Percentiles rank a stretch among this genome's conserved stretches.
Evolutionary conservation across 2,113 vertebrate species (phyloP).

Genomic region (Clarias gariepinus): DNA sequence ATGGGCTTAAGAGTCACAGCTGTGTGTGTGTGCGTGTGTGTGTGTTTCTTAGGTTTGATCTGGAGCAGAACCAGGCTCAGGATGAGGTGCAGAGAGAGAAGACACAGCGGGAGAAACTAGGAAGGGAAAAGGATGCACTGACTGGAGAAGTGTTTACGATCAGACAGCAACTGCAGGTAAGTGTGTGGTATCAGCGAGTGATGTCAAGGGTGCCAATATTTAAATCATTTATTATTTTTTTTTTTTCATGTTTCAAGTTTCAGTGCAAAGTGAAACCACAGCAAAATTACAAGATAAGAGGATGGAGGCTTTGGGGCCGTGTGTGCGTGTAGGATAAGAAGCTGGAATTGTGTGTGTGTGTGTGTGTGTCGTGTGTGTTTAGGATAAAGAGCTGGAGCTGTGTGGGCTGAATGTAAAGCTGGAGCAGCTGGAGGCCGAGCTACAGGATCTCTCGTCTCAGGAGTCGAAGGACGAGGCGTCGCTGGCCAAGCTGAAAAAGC

Average conservation of each 20-base stretch:
- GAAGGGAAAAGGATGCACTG: constrained; percentile 87
- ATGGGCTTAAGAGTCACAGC: background rate
- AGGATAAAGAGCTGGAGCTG: constrained; percentile 90
- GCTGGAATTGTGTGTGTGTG: constrained; percentile 70
- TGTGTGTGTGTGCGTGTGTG: background rate
- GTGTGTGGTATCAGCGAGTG: background rate
- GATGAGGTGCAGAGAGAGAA: constrained; percentile 88
- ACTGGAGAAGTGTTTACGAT: constrained; percentile 88
- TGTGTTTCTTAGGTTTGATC: constrained; percentile 81
- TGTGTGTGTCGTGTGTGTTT: constrained; percentile 32
- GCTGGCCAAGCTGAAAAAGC: constrained; percentile 89
- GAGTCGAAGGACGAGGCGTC: constrained; percentile 97
- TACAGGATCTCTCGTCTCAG: constrained; percentile 92
- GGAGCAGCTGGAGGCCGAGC: constrained; percentile 88
- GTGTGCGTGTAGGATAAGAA: constrained; percentile 82
- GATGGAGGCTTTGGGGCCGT: background rate
- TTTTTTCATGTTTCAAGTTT: too few relatives aligned
- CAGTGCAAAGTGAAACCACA: background rate
- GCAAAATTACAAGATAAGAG: background rate
- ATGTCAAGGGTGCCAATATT: background rate
- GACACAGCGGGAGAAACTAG: constrained; percentile 85
- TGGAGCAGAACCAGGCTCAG: constrained; percentile 86
- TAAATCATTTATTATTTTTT: too few relatives aligned
- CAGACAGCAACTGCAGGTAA: constrained; percentile 91
- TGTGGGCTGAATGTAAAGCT: constrained; percentile 77